Percentiles rank a stretch among this genome's conserved stretches.
Conservation (phyloP, 2,113 vertebrate genomes). For the Peromyscus leucopus region DNA sequence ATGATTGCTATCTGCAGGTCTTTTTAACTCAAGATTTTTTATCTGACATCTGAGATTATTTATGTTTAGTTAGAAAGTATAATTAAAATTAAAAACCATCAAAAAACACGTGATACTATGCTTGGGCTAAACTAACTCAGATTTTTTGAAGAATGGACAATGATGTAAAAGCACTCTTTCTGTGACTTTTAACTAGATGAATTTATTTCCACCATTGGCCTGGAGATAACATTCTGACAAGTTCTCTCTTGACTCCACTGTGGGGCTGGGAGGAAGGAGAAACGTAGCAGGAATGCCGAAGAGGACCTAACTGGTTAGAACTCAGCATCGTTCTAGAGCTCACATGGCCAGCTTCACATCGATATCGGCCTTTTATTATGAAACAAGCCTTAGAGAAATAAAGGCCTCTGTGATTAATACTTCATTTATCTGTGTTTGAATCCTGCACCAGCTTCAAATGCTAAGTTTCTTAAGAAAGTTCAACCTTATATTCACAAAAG, state of each 20-base stretch:
- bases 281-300: too few species aligned
- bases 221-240: background rate
- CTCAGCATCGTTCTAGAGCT: background rate
- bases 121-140: background rate
- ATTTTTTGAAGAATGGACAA: background rate
- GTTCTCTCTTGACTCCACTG: background rate
- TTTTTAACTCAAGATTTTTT: constrained; percentile 26
- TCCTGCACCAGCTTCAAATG: background rate
- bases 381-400: background rate
- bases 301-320: rapidly evolving
- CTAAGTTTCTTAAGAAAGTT: background rate
- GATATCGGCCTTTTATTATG: background rate
- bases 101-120: background rate
- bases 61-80: background rate
- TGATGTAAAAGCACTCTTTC: background rate
- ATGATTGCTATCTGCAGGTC: background rate
- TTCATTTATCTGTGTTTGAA: background rate
- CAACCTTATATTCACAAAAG: background rate
- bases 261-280: background rate
- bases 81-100: constrained; percentile 16
- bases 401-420: background rate
- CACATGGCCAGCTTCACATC: background rate
- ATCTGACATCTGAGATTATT: background rate
- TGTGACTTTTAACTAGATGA: background rate
- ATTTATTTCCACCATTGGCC: background rate